phyloP scores from a whole-genome alignment of 2,888 invertebrate genomes.

The Meteorus colon region DNA sequence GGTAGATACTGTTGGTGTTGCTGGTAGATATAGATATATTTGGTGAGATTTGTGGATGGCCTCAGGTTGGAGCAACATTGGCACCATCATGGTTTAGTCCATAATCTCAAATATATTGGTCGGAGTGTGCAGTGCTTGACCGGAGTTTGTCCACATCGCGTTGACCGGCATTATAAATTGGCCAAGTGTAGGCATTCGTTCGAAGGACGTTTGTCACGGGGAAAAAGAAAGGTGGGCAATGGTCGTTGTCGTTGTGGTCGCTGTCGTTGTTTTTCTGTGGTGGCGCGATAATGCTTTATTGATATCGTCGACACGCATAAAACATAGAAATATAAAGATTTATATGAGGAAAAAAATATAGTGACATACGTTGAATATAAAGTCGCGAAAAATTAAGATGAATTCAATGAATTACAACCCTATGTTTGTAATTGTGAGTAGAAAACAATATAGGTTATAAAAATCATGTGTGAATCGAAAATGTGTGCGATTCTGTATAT shows the following conservation, averaged over 20 bases:
- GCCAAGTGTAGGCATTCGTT: slow-evolving; percentile 73
- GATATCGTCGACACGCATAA: neutral
- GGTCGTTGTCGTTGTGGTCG: neutral
- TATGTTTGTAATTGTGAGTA: too few species aligned
- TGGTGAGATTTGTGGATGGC: neutral
- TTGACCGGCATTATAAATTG: slow-evolving; percentile 73
- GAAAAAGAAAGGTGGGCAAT: slow-evolving; percentile 45
- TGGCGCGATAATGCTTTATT: neutral
- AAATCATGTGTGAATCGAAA: too few species aligned
- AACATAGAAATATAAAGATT: neutral
- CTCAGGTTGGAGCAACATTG: slow-evolving; percentile 13
- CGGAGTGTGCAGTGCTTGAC: slow-evolving; percentile 67
- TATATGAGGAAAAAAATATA: too few species aligned
- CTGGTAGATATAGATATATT: neutral
- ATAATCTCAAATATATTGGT: slow-evolving; percentile 74
- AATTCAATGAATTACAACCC: too few species aligned
- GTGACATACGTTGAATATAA: too few species aligned
- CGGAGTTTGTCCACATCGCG: slow-evolving; percentile 73
- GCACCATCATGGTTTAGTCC: slow-evolving; percentile 52
- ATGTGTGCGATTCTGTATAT: neutral
- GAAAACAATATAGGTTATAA: too few species aligned
- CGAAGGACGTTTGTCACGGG: slow-evolving; percentile 73
- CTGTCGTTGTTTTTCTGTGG: neutral
- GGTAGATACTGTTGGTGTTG: neutral
- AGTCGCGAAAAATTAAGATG: too few species aligned